Base-by-base conservation (phyloP, 2,888 invertebrate genomes). In the Oxycera nigricornis region DNA sequence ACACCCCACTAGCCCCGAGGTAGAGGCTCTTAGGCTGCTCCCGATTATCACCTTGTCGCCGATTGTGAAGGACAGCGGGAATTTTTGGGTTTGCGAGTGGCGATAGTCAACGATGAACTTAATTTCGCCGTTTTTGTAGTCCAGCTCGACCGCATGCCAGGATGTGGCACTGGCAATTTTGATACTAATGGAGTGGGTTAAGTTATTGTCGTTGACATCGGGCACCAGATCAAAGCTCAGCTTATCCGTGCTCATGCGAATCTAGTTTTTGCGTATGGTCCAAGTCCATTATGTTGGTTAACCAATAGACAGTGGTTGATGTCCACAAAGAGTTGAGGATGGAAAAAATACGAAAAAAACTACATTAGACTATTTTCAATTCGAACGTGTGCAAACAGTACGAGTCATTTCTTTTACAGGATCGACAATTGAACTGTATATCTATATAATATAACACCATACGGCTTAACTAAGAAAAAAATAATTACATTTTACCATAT, bases 1-100 rank as follows among this genome's bases (percentile, higher is more conserved):
- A 82, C 97, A 97, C 28, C 97, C 97, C 67, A 96, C 94, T 72
- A 97, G 87, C 2, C 96, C 95, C 82, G 89, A 85, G 79, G 91
- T 91, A 14, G 89, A 89, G 31, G 88, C 90, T 83, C 91, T 90
- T 20, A 92, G 88, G 57, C 94, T 94, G 81, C 94, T 94, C 74
- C 94, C 94, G 78, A 94, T 92, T 75, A 92, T 90, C 76, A 92
- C 89, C 82, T 90, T 90, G 81, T 91, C 90, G 79, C 90, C 91
- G 14, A 92, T 86, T 80, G 90, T 89, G 79, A 92, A 91, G 78
- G 90, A 89, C 81, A 91, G 83, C 46, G 89, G 89, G 82, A 90
- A 87, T 88, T 88, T 87, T 84, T 91, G 87, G 70, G 89, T 90
- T 76, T 91, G 90, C 80, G 92, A 92, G 79, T 91, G 90, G 75